A percentile compares a stretch with the other conserved stretches of the same genome.
These are phyloP conservation scores for Gryllus longicercus DNA, from an alignment of 2,888 invertebrate genomes.

Conservation along the genomic window DNA sequence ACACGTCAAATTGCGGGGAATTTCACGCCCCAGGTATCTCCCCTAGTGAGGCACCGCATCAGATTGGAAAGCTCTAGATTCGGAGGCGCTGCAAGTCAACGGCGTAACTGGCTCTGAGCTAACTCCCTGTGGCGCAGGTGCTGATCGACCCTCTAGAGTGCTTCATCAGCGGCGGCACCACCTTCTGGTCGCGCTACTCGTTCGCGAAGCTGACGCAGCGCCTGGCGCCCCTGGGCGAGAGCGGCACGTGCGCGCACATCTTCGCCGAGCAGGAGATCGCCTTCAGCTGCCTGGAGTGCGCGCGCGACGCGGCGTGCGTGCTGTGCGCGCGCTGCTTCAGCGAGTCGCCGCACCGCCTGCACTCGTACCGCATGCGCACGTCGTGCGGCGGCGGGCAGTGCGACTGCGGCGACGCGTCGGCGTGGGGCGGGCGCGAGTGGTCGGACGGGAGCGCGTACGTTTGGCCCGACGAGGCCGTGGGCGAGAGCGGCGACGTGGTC, in stretches of 20 bases:
- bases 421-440: slow-evolving; percentile 69
- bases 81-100: no score
- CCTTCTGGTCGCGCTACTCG: slow-evolving; percentile 40
- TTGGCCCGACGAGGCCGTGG: slow-evolving; percentile 66
- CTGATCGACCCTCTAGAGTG: slow-evolving; percentile 74
- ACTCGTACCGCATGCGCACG: slow-evolving; percentile 94
- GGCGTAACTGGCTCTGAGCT: no score
- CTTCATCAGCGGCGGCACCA: slow-evolving; percentile 75
- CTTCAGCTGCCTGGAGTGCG: slow-evolving; percentile 96
- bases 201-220: slow-evolving; percentile 56
- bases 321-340: slow-evolving; percentile 97
- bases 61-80: no score
- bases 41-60: no score
- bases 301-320: slow-evolving; percentile 96
- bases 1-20: no score
- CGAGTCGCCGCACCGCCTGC: slow-evolving; percentile 83
- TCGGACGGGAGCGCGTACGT: slow-evolving; percentile 63
- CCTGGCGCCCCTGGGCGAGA: slow-evolving; percentile 58
- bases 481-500: slow-evolving; percentile 81
- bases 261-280: slow-evolving; percentile 97
- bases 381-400: slow-evolving; percentile 93
- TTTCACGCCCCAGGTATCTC: no score
- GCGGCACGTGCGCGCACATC: slow-evolving; percentile 85
- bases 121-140: slow-evolving; percentile 47
- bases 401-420: slow-evolving; percentile 92